Percentiles rank a stretch among this genome's conserved stretches.
These are phyloP conservation scores for Nowickia ferox DNA, from an alignment of 2,888 invertebrate genomes.

Conservation along the genomic window DNA sequence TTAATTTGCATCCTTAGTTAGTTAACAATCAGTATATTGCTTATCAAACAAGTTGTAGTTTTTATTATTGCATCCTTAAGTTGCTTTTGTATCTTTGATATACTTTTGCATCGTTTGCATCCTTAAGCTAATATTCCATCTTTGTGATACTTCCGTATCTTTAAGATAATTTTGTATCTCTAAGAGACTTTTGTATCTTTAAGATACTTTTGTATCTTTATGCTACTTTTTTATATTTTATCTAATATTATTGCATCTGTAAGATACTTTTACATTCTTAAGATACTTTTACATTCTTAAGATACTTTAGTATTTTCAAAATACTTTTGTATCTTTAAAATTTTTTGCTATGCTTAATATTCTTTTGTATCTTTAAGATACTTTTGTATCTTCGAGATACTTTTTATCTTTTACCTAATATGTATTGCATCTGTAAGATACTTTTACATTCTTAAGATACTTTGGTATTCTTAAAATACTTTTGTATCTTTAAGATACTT, in stretches of 20 bases:
- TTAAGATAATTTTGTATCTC: not conserved
- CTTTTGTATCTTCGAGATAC: conserved; percentile 3
- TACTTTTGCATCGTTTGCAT: no score
- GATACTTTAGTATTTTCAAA: not conserved
- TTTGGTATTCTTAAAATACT: conserved; percentile 5
- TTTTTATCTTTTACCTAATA: not conserved
- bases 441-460: not conserved
- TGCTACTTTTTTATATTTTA: not conserved
- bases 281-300: conserved; percentile 14
- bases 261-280: conserved; percentile 3
- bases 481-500: conserved; percentile 7
- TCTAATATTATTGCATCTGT: not conserved
- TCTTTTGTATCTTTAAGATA: not conserved
- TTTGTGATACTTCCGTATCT: not conserved
- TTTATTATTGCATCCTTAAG: no score
- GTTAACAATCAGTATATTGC: no score
- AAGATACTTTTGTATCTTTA: not conserved
- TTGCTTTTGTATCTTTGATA: no score
- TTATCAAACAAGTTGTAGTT: no score
- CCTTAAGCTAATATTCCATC: no score
- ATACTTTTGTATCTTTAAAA: conserved; percentile 21
- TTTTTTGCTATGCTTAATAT: not conserved
- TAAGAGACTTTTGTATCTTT: conserved; percentile 23
- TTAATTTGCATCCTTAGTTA: no score
- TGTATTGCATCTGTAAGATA: not conserved